phyloP scores from a whole-genome alignment of 1,140 invertebrate genomes.

The Triops cancriformis region DNA sequence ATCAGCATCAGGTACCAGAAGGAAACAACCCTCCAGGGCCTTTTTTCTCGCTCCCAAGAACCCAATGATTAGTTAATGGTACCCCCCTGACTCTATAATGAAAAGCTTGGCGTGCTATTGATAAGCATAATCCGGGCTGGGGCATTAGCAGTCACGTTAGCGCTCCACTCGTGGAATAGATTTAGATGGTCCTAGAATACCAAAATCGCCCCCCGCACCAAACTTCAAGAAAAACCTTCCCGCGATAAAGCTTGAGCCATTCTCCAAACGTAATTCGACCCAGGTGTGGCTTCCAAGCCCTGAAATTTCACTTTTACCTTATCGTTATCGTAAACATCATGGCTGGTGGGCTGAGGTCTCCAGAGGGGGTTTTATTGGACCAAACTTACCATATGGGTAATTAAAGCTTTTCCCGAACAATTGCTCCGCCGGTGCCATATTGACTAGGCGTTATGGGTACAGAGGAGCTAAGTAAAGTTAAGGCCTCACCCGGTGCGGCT shows the following conservation, averaged over 20 bases:
- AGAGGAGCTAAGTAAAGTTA: neutral
- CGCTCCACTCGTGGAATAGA: neutral
- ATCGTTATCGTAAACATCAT: neutral
- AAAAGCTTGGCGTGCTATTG: neutral
- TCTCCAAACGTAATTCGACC: neutral
- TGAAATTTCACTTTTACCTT: slow-evolving; percentile 1
- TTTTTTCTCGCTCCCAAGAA: neutral
- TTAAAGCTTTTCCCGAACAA: neutral
- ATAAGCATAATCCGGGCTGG: neutral
- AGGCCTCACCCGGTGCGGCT: neutral
- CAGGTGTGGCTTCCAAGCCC: neutral
- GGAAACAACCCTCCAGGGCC: neutral
- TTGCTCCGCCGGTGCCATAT: neutral
- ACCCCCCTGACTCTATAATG: neutral
- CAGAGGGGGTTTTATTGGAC: neutral
- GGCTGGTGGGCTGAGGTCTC: neutral
- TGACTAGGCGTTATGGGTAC: neutral
- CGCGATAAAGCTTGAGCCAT: neutral
- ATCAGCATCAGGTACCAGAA: neutral
- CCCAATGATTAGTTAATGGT: neutral
- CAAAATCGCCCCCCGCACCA: neutral
- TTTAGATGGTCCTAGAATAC: neutral
- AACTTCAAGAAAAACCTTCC: neutral
- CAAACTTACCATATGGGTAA: neutral
- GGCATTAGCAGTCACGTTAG: slow-evolving; percentile 9